Percentiles rank a stretch among this genome's conserved stretches.
phyloP scores from a whole-genome alignment of 2,113 vertebrate genomes.

The Eleginops maclovinus region DNA sequence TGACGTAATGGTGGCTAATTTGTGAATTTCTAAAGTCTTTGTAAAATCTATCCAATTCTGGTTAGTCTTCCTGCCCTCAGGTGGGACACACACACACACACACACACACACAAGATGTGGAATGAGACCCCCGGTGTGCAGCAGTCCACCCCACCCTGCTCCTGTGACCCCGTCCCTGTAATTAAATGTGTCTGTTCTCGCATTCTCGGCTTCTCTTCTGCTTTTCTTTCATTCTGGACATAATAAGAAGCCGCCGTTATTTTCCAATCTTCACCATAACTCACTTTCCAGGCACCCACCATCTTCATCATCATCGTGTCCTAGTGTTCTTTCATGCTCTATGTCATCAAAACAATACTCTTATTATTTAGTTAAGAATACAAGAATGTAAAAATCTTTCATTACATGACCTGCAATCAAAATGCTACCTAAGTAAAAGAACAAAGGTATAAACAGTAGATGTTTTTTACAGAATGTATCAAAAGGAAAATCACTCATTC shows the following conservation, averaged over 20 bases:
- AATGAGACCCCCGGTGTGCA: slow-evolving; percentile 61
- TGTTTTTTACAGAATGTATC: not conserved
- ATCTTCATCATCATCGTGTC: not conserved
- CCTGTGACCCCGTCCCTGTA: slow-evolving; percentile 56
- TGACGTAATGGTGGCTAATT: slow-evolving; percentile 28
- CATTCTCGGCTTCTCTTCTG: slow-evolving; percentile 53
- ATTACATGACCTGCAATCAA: not conserved
- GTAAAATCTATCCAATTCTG: slow-evolving; percentile 19
- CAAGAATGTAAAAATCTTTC: not conserved
- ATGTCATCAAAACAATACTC: not conserved
- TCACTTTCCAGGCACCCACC: slow-evolving; percentile 44
- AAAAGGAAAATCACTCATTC: not conserved
- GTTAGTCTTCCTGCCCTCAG: slow-evolving; percentile 46
- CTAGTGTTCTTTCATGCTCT: slow-evolving; percentile 1
- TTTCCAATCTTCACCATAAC: slow-evolving; percentile 35
- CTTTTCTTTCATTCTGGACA: slow-evolving; percentile 73
- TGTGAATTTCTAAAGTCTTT: slow-evolving; percentile 51
- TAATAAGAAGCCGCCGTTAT: slow-evolving; percentile 68
- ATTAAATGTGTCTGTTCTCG: slow-evolving; percentile 70
- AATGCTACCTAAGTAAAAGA: not conserved
- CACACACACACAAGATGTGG: slow-evolving; percentile 43
- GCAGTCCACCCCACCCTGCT: slow-evolving; percentile 56
- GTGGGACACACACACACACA: slow-evolving; percentile 44
- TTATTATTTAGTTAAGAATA: slow-evolving; percentile 3
- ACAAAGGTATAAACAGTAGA: not conserved